A percentile compares a stretch with the other conserved stretches of the same genome.
These are phyloP conservation scores for cat (Felis catus) DNA, from an alignment of 2,113 vertebrate species.

Conservation along the genomic window DNA sequence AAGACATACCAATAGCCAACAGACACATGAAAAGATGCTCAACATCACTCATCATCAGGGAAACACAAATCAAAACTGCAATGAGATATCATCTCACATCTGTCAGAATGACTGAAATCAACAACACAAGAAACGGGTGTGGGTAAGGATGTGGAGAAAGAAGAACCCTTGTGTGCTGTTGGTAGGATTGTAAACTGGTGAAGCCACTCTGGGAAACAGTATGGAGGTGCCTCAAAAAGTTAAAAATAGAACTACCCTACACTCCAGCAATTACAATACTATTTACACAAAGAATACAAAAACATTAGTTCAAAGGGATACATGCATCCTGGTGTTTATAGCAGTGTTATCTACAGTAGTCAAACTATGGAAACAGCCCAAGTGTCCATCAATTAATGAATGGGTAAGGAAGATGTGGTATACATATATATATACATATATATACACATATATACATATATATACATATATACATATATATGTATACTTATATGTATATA, in stretches of 20 bases:
- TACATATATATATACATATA: too few species aligned
- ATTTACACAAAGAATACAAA: not conserved
- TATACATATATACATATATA: too few species aligned
- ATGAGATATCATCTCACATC: not conserved
- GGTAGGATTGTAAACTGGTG: not conserved
- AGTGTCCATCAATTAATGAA: not conserved
- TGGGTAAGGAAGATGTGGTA: not conserved
- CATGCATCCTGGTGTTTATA: not conserved
- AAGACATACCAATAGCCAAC: not conserved
- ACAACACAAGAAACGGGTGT: not conserved
- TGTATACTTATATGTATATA: too few species aligned
- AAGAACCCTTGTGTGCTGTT: not conserved
- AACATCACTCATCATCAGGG: not conserved
- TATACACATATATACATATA: rapidly evolving
- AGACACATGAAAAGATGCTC: not conserved
- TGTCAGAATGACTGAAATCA: not conserved
- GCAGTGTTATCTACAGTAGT: not conserved
- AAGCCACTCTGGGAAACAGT: not conserved
- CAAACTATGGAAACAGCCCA: not conserved
- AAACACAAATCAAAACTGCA: not conserved
- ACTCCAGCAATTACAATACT: not conserved
- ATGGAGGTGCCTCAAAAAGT: not conserved
- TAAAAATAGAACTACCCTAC: not conserved
- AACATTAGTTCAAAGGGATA: not conserved
- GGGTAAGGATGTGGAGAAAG: not conserved